These are phyloP conservation scores for Gambusia yucatana DNA, from an alignment of 2,797 vertebrate genomes.

Conservation along the genomic window DNA sequence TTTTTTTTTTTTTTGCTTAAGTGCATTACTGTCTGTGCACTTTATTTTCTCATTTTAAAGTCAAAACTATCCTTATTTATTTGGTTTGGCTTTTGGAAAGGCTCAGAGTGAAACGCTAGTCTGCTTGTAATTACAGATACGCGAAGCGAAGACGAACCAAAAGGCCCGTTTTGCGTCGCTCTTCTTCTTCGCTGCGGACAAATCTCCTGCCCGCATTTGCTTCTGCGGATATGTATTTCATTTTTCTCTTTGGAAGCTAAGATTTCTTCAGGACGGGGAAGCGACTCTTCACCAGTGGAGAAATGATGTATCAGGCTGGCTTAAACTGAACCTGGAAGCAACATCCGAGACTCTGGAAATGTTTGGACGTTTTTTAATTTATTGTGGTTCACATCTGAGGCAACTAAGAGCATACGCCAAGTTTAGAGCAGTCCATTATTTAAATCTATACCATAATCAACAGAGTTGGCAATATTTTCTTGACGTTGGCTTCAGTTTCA, in stretches of 20 bases:
- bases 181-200: not conserved
- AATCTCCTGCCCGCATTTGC: not conserved
- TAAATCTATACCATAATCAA: not conserved
- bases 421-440: not conserved
- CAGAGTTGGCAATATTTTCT: constrained; percentile 1
- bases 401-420: constrained; percentile 11
- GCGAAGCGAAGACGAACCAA: not conserved
- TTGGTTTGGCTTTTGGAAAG: constrained; percentile 7
- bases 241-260: not conserved
- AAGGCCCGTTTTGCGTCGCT: not conserved
- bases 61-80: constrained; percentile 19
- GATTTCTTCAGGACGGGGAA: not conserved
- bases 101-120: not conserved
- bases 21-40: constrained; percentile 41
- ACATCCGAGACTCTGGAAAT: constrained; percentile 8
- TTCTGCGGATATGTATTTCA: not conserved
- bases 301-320: not conserved
- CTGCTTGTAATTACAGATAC: not conserved
- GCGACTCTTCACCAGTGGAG: not conserved
- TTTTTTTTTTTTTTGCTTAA: not conserved
- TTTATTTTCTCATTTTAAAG: constrained; percentile 36
- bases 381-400: constrained; percentile 14
- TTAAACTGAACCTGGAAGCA: constrained; percentile 1
- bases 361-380: constrained; percentile 2
- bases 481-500: not conserved